phyloP scores from a whole-genome alignment of 2,797 vertebrate genomes.

The Caiman crocodilus region DNA sequence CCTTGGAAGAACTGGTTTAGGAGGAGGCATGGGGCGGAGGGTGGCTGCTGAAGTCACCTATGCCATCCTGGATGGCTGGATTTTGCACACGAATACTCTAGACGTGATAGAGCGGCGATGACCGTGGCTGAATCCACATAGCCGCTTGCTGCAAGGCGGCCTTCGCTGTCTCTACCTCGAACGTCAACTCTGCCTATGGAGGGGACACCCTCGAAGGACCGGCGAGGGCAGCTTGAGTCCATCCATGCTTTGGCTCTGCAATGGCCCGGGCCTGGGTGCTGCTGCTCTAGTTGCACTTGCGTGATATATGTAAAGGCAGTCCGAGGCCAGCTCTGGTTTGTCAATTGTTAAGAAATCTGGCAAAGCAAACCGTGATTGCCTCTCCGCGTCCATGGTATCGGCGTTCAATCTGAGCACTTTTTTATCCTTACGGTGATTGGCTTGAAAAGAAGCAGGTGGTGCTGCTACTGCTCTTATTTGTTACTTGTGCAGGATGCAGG shows the following conservation, averaged over 20 bases:
- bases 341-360: slow-evolving; percentile 6
- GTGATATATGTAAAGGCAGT: not conserved
- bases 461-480: slow-evolving; percentile 8
- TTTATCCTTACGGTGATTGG: not conserved
- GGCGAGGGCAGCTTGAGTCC: not conserved
- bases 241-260: not conserved
- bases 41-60: rapidly evolving
- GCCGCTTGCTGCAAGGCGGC: not conserved
- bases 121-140: not conserved
- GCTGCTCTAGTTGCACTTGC: not conserved
- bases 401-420: slow-evolving; percentile 36
- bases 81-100: not conserved
- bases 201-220: not conserved
- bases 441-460: slow-evolving; percentile 37
- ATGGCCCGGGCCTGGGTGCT: not conserved
- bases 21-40: not conserved
- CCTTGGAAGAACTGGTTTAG: not conserved
- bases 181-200: not conserved
- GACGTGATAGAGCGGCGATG: not conserved
- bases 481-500: slow-evolving; percentile 21
- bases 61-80: not conserved
- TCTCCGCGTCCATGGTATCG: not conserved
- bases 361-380: not conserved
- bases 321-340: not conserved
- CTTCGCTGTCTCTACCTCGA: not conserved